phyloP scores from a whole-genome alignment of 2,113 vertebrate genomes.

The Pimephales promelas region DNA sequence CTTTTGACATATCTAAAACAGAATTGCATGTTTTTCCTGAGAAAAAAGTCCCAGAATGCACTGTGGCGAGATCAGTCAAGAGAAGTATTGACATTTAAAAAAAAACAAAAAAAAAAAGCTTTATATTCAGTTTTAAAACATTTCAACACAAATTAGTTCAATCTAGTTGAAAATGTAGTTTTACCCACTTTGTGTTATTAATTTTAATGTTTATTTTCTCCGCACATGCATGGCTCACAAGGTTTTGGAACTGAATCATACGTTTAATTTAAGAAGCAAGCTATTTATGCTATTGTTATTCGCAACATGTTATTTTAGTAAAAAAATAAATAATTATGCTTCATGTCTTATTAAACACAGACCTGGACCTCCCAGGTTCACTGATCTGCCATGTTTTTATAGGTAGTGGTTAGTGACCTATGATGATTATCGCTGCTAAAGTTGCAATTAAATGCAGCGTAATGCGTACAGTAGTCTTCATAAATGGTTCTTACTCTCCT shows the following conservation, averaged over 20 bases:
- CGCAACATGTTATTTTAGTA: background rate
- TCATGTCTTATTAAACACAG: conserved; percentile 18
- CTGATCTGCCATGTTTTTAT: conserved; percentile 25
- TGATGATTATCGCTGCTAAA: conserved; percentile 4
- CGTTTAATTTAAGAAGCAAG: background rate
- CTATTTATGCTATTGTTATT: background rate
- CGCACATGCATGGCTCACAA: background rate
- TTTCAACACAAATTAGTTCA: background rate
- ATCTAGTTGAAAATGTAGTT: background rate
- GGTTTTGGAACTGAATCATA: background rate
- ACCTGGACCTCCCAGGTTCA: conserved; percentile 2
- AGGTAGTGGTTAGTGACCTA: conserved; percentile 11
- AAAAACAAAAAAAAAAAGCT: no score
- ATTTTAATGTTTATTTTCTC: background rate
- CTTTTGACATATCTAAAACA: background rate
- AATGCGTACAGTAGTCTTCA: background rate
- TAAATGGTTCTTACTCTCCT: background rate
- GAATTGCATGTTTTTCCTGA: background rate
- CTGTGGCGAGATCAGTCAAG: background rate
- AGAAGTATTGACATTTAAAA: background rate
- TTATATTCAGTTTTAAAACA: background rate
- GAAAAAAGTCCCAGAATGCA: background rate
- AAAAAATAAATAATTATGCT: background rate
- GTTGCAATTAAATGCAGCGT: conserved; percentile 8
- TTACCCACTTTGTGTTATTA: background rate